These are phyloP conservation scores for Atherix ibis DNA, from an alignment of 2,888 invertebrate genomes.

Conservation along the genomic window DNA sequence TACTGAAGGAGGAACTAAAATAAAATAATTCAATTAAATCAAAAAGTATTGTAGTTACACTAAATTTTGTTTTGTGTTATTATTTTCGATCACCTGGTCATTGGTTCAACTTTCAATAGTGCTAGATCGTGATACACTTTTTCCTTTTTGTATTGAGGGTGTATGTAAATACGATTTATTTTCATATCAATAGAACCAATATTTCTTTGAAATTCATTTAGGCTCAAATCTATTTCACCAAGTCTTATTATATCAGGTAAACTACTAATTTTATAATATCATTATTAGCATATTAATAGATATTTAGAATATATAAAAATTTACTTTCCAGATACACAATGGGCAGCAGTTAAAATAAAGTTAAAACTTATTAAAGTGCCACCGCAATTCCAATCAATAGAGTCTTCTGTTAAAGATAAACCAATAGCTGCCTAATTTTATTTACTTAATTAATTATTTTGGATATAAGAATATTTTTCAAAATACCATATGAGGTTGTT, in stretches of 20 bases:
- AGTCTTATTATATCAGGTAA: slow-evolving; percentile 32
- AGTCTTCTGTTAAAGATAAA: background rate
- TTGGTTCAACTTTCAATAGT: slow-evolving; percentile 34
- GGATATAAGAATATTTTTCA: background rate
- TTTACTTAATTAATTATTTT: background rate
- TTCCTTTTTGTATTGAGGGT: slow-evolving; percentile 31
- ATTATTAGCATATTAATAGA: slow-evolving; percentile 1
- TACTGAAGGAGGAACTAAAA: no score
- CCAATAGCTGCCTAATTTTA: slow-evolving; percentile 23
- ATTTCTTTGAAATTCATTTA: slow-evolving; percentile 27
- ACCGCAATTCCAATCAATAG: slow-evolving; percentile 7
- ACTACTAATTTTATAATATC: slow-evolving; percentile 3
- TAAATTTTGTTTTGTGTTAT: no score
- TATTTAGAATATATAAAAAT: background rate
- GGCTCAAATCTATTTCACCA: slow-evolving; percentile 33
- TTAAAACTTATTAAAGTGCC: slow-evolving; percentile 7
- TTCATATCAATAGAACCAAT: slow-evolving; percentile 25
- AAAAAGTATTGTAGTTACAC: no score
- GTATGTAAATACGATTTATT: slow-evolving; percentile 26
- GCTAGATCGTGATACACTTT: slow-evolving; percentile 48
- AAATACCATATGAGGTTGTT: slow-evolving; percentile 42
- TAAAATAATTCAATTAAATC: no score
- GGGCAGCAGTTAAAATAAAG: slow-evolving; percentile 11
- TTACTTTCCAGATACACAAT: slow-evolving; percentile 6
- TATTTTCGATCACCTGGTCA: no score